phyloP scores from a whole-genome alignment of 2,113 vertebrate genomes.

The Silurus meridionalis region DNA sequence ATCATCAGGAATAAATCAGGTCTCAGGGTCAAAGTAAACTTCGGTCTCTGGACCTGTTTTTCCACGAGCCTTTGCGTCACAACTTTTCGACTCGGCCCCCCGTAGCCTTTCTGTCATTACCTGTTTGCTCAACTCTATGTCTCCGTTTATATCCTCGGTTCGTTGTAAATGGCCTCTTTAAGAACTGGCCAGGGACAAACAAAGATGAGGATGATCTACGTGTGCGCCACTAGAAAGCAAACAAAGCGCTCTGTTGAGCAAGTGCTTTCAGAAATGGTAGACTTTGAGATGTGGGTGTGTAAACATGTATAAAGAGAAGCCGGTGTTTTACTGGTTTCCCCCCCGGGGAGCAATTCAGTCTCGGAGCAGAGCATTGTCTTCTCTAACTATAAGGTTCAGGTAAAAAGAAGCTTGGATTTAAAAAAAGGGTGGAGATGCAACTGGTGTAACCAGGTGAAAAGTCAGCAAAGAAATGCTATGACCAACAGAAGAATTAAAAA shows the following conservation, averaged over 20 bases:
- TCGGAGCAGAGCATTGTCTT: neutral
- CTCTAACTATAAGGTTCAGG: neutral
- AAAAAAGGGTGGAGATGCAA: neutral
- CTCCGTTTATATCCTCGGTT: neutral
- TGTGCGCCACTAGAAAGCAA: neutral
- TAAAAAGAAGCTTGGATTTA: neutral
- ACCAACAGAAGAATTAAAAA: neutral
- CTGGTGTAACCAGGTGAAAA: neutral
- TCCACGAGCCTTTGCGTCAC: neutral
- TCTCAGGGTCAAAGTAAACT: neutral
- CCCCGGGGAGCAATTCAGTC: neutral
- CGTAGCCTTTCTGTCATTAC: neutral
- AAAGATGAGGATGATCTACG: neutral
- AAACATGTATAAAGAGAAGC: neutral
- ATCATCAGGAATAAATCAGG: neutral
- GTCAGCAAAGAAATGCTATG: neutral
- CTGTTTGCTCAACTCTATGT: neutral
- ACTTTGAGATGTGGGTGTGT: conserved; percentile 58
- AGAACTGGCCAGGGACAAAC: neutral
- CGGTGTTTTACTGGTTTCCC: neutral
- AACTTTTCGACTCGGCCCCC: neutral
- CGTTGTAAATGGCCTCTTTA: neutral
- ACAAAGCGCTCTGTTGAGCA: neutral
- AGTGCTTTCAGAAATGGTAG: conserved; percentile 34
- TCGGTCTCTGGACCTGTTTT: conserved; percentile 10